Evolutionary conservation across 1,140 invertebrate species (phyloP), one percentile per base, ranked within the genome.

Genomic region (Aplysia californica): DNA sequence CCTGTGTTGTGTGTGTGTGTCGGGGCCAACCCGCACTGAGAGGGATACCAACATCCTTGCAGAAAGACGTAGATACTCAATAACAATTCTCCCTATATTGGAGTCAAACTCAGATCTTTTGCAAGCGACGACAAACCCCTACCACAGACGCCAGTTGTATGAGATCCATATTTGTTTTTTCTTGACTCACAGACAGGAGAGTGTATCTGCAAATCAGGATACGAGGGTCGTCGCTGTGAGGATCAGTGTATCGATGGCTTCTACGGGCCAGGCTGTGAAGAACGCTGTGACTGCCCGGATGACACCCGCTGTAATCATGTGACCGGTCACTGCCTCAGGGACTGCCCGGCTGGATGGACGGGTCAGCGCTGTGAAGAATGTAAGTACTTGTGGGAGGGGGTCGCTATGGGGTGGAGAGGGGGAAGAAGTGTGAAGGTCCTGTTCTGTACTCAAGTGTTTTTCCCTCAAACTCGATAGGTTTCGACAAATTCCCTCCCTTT

Each of bases 201-300:
- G 59, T 99, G 97, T 87, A 90, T 93, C 21, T 99, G 98, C 86
- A 93, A 94, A 80, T 90, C 95, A 21, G 98, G 98, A 50, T 90
- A 87, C 75, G 75, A 82, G 59, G 88, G 87, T 15, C 75, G 77
- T 10, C 69, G 72, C 23, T 90, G 89, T 78, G 66, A 85, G 6
- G 26, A 81, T 5, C 67, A 81, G 56, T 90, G 89, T 77, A 76
- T 83, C 4, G 79, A 83, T 20, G 89, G 88, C 21, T 85, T 79
- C 69, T 91, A 85, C 78, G 91, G 91, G 2, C 76, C 79, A 20
- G 81, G 86, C 23, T 91, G 91, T 80, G 72, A 74, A 1, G 77
- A 85, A 39, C 75, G 77, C 21, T 91, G 90, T 79, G 78, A 85
- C 50, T 91, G 91, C 82, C 82, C 83, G 0, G 79, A 76, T 23